Conservation (phyloP, 2,888 invertebrate genomes). For the Cataglyphis cursor region DNA sequence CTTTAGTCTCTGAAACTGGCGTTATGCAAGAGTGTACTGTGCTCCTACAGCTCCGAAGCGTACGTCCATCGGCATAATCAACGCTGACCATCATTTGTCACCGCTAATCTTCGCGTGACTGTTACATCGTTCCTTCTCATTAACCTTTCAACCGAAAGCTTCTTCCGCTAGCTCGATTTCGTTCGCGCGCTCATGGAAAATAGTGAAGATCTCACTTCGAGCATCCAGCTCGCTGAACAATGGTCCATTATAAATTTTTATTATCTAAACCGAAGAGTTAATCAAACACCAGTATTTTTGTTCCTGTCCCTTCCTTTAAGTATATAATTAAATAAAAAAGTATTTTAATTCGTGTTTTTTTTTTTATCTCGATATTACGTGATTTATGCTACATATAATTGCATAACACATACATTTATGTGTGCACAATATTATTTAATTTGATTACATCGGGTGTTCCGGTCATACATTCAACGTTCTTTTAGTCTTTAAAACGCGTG, state of each 20-base stretch:
- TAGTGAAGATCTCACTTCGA: constrained; percentile 33
- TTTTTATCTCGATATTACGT: not conserved
- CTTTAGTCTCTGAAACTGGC: not conserved
- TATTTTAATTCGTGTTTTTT: not conserved
- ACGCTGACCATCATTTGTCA: constrained; percentile 45
- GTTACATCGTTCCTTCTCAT: constrained; percentile 46
- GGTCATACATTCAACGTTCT: not conserved
- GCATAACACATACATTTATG: not conserved
- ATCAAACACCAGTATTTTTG: not conserved
- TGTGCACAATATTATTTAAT: not conserved
- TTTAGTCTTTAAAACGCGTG: not conserved
- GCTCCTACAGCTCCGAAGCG: not conserved
- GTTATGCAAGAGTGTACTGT: constrained; percentile 28
- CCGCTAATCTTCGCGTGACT: constrained; percentile 50
- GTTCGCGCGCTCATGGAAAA: constrained; percentile 24
- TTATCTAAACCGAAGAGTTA: not conserved
- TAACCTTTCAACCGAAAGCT: constrained; percentile 54
- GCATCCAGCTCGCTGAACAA: constrained; percentile 6
- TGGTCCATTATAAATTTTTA: constrained; percentile 13
- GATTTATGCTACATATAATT: not conserved
- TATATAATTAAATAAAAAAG: not conserved
- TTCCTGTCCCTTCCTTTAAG: not conserved
- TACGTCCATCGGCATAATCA: constrained; percentile 32
- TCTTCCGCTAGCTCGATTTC: constrained; percentile 36
- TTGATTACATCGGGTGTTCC: not conserved